These are phyloP conservation scores for Sarcophaga variegata DNA, from an alignment of 2,888 invertebrate species.

Conservation along the genomic window DNA sequence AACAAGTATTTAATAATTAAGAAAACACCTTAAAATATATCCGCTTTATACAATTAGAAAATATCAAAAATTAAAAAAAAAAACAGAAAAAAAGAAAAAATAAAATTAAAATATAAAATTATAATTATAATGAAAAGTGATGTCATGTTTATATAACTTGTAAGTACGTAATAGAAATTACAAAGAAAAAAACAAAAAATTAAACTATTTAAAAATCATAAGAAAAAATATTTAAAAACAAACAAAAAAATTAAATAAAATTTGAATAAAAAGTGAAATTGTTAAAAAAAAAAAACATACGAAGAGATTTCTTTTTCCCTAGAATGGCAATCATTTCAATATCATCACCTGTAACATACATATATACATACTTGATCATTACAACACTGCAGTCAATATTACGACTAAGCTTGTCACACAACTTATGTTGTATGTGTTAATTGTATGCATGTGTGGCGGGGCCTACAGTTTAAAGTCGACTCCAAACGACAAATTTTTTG, in stretches of 20 bases:
- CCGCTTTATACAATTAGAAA: conserved; percentile 68
- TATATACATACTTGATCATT: too few relatives aligned
- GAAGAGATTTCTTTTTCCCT: too few relatives aligned
- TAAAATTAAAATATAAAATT: conserved; percentile 74
- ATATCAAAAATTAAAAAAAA: conserved; percentile 40
- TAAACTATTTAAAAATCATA: conserved; percentile 77
- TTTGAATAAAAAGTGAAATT: conserved; percentile 77
- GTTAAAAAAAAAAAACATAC: conserved; percentile 72
- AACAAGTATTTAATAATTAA: conserved; percentile 23
- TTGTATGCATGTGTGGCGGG: too few relatives aligned
- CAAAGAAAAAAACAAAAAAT: conserved; percentile 69
- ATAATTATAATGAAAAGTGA: conserved; percentile 79
- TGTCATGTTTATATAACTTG: conserved; percentile 79
- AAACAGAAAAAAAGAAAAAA: conserved; percentile 23
- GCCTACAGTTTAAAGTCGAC: too few relatives aligned
- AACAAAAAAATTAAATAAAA: conserved; percentile 59
- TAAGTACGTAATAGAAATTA: conserved; percentile 72
- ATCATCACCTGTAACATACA: too few relatives aligned
- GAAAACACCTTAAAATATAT: conserved; percentile 51
- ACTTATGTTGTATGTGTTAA: too few relatives aligned
- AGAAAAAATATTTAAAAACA: conserved; percentile 30
- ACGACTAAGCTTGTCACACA: too few relatives aligned
- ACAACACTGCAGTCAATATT: too few relatives aligned
- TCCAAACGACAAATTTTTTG: too few relatives aligned
- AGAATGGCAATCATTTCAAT: too few relatives aligned